Evolutionary conservation across 1,140 invertebrate species (phyloP).

Genomic region (Lordiphosa clarofinis): DNA sequence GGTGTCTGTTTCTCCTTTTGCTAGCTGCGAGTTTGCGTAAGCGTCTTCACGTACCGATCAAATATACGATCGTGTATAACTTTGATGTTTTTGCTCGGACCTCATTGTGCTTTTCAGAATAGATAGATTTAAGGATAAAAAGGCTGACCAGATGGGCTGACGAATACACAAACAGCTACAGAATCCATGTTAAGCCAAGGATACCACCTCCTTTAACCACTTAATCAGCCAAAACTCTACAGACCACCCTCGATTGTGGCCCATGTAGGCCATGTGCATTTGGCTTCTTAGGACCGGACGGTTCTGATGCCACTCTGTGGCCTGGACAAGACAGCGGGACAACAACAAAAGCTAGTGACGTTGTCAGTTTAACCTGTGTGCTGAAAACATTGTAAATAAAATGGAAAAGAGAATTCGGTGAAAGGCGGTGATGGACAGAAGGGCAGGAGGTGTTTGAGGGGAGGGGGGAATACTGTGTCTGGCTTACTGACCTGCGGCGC

Average conservation of each 20-base stretch:
- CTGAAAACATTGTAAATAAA: slow-evolving; percentile 72
- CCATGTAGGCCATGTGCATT: slow-evolving; percentile 34
- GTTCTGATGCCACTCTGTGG: slow-evolving; percentile 29
- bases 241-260: slow-evolving; percentile 18
- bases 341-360: slow-evolving; percentile 14
- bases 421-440: background rate
- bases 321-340: slow-evolving; percentile 16
- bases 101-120: no score
- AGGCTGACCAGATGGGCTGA: no score
- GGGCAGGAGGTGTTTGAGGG: no score
- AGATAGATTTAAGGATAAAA: no score
- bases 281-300: slow-evolving; percentile 45
- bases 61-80: no score
- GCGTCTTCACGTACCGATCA: no score
- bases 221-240: background rate
- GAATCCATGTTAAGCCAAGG: no score
- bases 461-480: slow-evolving; percentile 37
- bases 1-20: no score
- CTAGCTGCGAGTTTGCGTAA: no score
- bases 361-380: slow-evolving; percentile 51
- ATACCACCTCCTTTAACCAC: no score
- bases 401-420: slow-evolving; percentile 34
- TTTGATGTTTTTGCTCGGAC: no score
- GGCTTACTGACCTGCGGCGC: slow-evolving; percentile 68
- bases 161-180: no score